Conservation (phyloP, 2,797 vertebrate genomes). For the Macropus fuliginosus region DNA sequence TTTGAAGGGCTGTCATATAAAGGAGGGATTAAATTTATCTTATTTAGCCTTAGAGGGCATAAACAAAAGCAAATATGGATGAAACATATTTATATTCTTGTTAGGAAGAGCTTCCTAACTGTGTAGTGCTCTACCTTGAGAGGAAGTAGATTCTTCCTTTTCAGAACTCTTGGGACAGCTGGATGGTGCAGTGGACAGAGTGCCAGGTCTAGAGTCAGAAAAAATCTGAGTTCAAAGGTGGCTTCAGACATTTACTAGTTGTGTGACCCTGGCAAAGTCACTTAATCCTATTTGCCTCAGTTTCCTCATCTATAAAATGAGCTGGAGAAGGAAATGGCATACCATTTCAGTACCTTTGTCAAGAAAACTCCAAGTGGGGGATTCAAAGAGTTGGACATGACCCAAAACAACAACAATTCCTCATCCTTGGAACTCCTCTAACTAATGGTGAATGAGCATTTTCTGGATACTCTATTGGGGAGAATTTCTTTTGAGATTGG, state of each 20-base stretch:
- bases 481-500: neutral
- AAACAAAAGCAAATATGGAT: neutral
- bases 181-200: too few species aligned
- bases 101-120: neutral
- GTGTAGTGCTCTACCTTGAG: neutral
- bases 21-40: neutral
- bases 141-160: neutral
- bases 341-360: neutral
- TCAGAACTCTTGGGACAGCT: neutral
- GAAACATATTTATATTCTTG: neutral
- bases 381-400: neutral
- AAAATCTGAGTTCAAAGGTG: neutral
- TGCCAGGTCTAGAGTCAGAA: too few species aligned
- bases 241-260: neutral
- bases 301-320: neutral
- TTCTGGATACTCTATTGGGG: neutral
- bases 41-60: neutral
- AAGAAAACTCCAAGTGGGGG: neutral
- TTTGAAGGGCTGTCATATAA: neutral
- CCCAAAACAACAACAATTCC: neutral
- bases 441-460: neutral
- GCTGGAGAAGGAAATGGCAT: neutral
- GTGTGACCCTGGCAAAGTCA: neutral
- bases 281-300: neutral
- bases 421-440: neutral